Evolutionary conservation across 1,140 invertebrate species (phyloP), one percentile per base, ranked within the genome.

Genomic region (Heliconius congener): DNA sequence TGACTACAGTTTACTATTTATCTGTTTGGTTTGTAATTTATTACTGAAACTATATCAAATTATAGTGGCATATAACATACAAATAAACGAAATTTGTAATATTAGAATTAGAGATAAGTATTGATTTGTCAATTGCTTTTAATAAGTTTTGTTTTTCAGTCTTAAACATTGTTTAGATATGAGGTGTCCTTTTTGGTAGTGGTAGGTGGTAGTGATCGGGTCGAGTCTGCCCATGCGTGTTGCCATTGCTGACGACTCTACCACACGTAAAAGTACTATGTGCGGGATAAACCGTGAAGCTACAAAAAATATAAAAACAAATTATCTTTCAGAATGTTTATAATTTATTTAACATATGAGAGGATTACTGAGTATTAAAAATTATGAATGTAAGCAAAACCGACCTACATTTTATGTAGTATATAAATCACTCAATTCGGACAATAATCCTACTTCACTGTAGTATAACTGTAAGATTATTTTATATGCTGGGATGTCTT

Each of bases 371-470:
- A 60, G 42, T 46, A n/a, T 9, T 9, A 60, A n/a, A 60, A 60
- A 60, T 2, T 60, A 78, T 80, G 80, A 79, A 78, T 77, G 73
- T 85, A 79, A 81, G 72, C 84, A 80, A 75, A 81, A 23, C 23
- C 81, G 80, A 81, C 82, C 82, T 73, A 79, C 71, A 85, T 83
- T 79, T 19, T 30, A n/a, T 9, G 55, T 57, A 57, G 55, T 60
- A 60, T 60, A 60, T 60, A 60, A 60, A 60, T 60, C 55, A 60
- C 8, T 60, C 55, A 60, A 23, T 23, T 23, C 8, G n/a, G n/a
- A 11, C n/a, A 2, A 34, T 34, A 34, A 34, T 34, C 34, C 34
- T 34, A 34, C 34, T 34, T 8, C 13, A 1, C 42, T 42, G 42
- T 42, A 42, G 19, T 52, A 52, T 18, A 52, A 52, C 16, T 55